Conservation (phyloP, 2,888 invertebrate species). For the Melanostoma scalare region DNA sequence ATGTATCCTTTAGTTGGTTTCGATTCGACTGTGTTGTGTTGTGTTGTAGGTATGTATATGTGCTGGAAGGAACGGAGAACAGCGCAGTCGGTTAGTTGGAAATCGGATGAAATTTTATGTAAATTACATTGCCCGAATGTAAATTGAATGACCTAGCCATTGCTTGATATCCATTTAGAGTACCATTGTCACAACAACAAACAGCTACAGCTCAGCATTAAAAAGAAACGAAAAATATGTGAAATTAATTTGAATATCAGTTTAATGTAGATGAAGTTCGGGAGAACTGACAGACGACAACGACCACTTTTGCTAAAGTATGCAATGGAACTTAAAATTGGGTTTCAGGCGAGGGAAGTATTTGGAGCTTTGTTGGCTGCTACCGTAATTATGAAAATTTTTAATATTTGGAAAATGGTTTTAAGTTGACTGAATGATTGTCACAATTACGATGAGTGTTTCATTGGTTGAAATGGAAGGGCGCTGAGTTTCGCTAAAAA, state of each 20-base stretch:
- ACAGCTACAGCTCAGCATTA: conserved; percentile 2
- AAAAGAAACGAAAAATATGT: conserved; percentile 41
- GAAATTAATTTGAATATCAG: conserved; percentile 71
- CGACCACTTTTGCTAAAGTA: conserved; percentile 20
- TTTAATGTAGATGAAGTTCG: conserved; percentile 67
- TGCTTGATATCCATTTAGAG: conserved; percentile 63
- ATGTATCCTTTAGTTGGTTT: conserved; percentile 46
- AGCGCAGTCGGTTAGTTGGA: conserved; percentile 39
- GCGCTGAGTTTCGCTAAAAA: too few species aligned
- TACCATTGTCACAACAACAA: conserved; percentile 52
- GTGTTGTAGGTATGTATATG: not conserved
- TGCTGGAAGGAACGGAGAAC: not conserved
- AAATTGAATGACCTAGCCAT: conserved; percentile 72
- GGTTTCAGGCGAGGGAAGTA: conserved; percentile 44
- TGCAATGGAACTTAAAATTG: conserved; percentile 57
- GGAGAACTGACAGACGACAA: conserved; percentile 10
- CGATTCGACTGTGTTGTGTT: conserved; percentile 9
- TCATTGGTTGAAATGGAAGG: not conserved
- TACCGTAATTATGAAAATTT: conserved; percentile 50
- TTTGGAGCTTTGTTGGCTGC: conserved; percentile 34
- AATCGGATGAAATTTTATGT: conserved; percentile 72
- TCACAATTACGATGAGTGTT: conserved; percentile 5
- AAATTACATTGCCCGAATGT: conserved; percentile 71
- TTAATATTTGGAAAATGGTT: conserved; percentile 26
- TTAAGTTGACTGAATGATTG: conserved; percentile 31